Evolutionary conservation across 2,888 invertebrate genomes (phyloP).

Genomic region (Machimus rusticus): DNA sequence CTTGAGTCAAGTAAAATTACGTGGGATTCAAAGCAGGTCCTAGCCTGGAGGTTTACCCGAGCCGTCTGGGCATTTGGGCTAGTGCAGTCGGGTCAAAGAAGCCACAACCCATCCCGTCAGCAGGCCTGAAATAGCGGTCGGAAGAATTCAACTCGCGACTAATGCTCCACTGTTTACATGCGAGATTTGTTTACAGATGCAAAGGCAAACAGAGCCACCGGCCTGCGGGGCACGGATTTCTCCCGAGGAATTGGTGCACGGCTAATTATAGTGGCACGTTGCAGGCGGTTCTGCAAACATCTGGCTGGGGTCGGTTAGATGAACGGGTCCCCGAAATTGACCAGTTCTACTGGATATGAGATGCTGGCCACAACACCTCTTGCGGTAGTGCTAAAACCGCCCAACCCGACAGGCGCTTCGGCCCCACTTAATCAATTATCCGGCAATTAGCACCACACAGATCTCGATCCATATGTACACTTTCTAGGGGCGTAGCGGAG

Average conservation of each 20-base stretch:
- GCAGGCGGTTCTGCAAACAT: not conserved
- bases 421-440: slow-evolving; percentile 9
- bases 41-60: not conserved
- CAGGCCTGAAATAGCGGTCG: not conserved
- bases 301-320: not conserved
- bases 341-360: not conserved
- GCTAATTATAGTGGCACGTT: not conserved
- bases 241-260: not conserved
- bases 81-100: not conserved
- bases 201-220: not conserved
- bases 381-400: not conserved
- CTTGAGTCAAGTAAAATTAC: not conserved
- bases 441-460: not conserved
- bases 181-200: not conserved
- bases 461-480: not conserved
- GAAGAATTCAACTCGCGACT: not conserved
- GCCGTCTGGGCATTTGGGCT: not conserved
- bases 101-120: not conserved
- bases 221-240: not conserved
- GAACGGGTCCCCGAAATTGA: not conserved
- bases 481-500: not conserved
- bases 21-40: not conserved
- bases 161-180: not conserved
- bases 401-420: not conserved
- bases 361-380: not conserved